phyloP scores from a whole-genome alignment of 2,888 invertebrate species.

The Arge pagana region DNA sequence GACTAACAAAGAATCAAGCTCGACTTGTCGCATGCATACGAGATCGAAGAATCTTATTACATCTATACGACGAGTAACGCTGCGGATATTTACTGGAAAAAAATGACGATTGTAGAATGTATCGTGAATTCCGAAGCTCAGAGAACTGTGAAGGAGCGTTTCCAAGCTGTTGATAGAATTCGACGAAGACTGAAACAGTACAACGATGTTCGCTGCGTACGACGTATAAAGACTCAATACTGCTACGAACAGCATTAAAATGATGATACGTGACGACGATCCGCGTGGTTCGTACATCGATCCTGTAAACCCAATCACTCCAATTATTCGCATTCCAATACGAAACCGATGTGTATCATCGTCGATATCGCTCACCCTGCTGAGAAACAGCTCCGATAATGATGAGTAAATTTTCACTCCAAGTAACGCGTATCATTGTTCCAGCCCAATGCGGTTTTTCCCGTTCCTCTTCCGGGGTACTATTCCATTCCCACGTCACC shows the following conservation, averaged over 20 bases:
- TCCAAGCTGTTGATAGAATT: conserved; percentile 67
- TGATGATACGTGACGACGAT: conserved; percentile 64
- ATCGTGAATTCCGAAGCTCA: conserved; percentile 71
- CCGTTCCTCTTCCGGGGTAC: conserved; percentile 24
- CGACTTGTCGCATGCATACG: no score
- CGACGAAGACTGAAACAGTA: conserved; percentile 74
- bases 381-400: conserved; percentile 68
- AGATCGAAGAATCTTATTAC: no score
- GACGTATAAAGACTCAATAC: conserved; percentile 75
- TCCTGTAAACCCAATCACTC: no score
- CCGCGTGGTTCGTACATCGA: conserved; percentile 53
- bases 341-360: background rate
- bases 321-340: no score
- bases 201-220: conserved; percentile 78
- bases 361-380: conserved; percentile 66
- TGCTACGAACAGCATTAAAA: conserved; percentile 67
- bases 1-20: no score
- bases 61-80: no score
- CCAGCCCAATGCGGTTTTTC: conserved; percentile 2
- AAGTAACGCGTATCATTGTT: conserved; percentile 41
- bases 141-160: conserved; percentile 69
- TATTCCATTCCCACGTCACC: conserved; percentile 59
- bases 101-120: conserved; percentile 72
- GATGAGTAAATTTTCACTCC: conserved; percentile 62
- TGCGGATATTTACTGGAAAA: conserved; percentile 70